These are phyloP conservation scores for Tachyglossus aculeatus DNA, from an alignment of 2,797 vertebrate genomes.

Conservation along the genomic window DNA sequence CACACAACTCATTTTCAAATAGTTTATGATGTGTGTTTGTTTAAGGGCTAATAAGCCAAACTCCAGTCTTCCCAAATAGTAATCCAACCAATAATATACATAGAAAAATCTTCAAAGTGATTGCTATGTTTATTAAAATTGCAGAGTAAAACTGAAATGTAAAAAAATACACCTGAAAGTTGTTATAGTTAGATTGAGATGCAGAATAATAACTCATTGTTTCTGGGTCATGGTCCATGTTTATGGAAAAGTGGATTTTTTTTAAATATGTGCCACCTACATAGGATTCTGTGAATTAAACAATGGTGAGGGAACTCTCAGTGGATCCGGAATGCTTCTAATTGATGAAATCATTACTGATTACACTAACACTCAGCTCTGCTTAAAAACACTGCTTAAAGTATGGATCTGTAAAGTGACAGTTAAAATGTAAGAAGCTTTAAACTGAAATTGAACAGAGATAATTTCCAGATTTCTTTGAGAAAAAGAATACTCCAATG, in stretches of 20 bases:
- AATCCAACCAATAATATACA: too few relatives aligned
- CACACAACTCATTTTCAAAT: too few relatives aligned
- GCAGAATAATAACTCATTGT: conserved; percentile 65
- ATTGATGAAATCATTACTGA: conserved; percentile 69
- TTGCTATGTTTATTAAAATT: conserved; percentile 53
- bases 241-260: conserved; percentile 67
- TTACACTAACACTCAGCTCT: conserved; percentile 60
- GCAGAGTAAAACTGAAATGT: conserved; percentile 17
- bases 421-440: conserved; percentile 64
- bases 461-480: conserved; percentile 67
- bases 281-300: conserved; percentile 68
- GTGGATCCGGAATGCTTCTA: conserved; percentile 69
- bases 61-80: too few relatives aligned
- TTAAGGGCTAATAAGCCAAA: too few relatives aligned
- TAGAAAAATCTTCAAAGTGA: too few relatives aligned
- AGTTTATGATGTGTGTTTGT: too few relatives aligned
- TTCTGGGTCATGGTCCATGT: conserved; percentile 54
- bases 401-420: conserved; percentile 60
- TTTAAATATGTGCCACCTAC: conserved; percentile 60
- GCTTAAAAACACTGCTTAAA: conserved; percentile 68
- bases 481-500: conserved; percentile 57
- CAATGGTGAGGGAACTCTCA: too few relatives aligned
- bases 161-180: conserved; percentile 66
- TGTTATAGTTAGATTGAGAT: conserved; percentile 57
- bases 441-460: conserved; percentile 63